Conservation (phyloP, 2,113 vertebrate species). For the Scomber colias region DNA sequence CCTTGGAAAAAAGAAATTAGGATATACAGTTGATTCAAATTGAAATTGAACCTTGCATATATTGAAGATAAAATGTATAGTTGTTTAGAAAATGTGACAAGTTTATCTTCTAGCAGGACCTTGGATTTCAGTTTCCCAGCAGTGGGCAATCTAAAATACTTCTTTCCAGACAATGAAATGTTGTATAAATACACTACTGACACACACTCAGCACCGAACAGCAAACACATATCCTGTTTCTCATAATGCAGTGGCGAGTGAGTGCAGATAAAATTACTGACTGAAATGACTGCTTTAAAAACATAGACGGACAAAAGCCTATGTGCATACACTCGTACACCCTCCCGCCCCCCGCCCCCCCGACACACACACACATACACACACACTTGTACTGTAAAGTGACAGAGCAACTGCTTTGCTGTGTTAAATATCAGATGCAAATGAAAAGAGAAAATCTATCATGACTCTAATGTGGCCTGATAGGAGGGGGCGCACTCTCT, state of each 20-base stretch:
- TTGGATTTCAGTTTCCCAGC: slow-evolving; percentile 21
- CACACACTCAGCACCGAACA: slow-evolving; percentile 18
- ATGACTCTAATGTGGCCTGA: slow-evolving; percentile 95
- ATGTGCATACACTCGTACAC: background rate
- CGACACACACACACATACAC: slow-evolving; percentile 13
- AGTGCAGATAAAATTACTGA: slow-evolving; percentile 67
- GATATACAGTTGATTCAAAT: background rate
- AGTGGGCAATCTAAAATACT: slow-evolving; percentile 37
- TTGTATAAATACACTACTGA: slow-evolving; percentile 49
- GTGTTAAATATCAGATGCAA: slow-evolving; percentile 96
- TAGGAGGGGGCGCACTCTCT: slow-evolving; percentile 83
- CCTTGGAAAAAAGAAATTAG: slow-evolving; percentile 3
- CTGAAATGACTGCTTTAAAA: slow-evolving; percentile 33
- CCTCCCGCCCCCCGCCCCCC: too few species aligned
- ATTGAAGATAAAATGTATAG: background rate
- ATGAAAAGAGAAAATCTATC: slow-evolving; percentile 99
- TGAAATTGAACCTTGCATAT: background rate
- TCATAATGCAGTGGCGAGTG: slow-evolving; percentile 57
- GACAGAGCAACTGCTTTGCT: slow-evolving; percentile 78
- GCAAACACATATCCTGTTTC: slow-evolving; percentile 63
- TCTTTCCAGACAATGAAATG: slow-evolving; percentile 54
- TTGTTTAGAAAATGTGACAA: slow-evolving; percentile 2
- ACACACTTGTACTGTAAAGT: slow-evolving; percentile 56
- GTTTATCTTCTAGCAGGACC: background rate
- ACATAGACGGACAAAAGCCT: slow-evolving; percentile 21